Conservation (phyloP, 2,797 vertebrate species). For the Hozukius guyotensis region DNA sequence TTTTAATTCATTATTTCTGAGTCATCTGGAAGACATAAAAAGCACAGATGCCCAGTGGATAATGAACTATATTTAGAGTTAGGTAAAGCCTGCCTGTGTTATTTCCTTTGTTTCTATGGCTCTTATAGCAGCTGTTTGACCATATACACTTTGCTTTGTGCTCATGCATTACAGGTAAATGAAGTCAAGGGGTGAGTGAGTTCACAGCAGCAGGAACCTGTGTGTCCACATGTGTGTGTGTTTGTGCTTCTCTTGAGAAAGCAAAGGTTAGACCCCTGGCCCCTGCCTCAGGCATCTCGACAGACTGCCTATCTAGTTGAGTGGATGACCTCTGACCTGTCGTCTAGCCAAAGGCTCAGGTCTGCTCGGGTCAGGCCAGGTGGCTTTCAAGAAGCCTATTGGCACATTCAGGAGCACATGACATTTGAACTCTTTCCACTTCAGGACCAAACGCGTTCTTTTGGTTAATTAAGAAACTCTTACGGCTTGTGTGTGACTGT, state of each 20-base stretch:
- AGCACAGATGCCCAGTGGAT: not conserved
- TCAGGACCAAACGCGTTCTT: conserved; percentile 38
- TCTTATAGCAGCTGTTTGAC: not conserved
- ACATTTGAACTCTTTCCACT: conserved; percentile 71
- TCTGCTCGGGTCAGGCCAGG: conserved; percentile 71
- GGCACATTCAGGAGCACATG: conserved; percentile 53
- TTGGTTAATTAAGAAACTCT: conserved; percentile 49
- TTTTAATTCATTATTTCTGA: conserved; percentile 10
- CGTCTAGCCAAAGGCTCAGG: conserved; percentile 72
- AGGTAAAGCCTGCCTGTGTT: not conserved
- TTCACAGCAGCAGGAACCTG: conserved; percentile 43
- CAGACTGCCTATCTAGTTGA: conserved; percentile 71
- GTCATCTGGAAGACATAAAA: conserved; percentile 20
- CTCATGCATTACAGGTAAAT: conserved; percentile 27
- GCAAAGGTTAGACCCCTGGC: conserved; percentile 68
- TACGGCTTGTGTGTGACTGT: not conserved
- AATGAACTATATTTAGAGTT: not conserved
- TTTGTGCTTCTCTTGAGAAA: conserved; percentile 51
- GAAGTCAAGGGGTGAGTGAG: conserved; percentile 29
- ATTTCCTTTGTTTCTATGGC: not conserved
- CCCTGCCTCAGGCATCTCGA: conserved; percentile 58
- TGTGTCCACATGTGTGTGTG: conserved; percentile 53
- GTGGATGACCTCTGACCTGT: conserved; percentile 70
- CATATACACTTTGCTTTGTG: not conserved
- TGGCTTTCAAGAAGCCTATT: conserved; percentile 67